Conservation (phyloP, 2,113 vertebrate species). For the Protomyctophum bolini region DNA sequence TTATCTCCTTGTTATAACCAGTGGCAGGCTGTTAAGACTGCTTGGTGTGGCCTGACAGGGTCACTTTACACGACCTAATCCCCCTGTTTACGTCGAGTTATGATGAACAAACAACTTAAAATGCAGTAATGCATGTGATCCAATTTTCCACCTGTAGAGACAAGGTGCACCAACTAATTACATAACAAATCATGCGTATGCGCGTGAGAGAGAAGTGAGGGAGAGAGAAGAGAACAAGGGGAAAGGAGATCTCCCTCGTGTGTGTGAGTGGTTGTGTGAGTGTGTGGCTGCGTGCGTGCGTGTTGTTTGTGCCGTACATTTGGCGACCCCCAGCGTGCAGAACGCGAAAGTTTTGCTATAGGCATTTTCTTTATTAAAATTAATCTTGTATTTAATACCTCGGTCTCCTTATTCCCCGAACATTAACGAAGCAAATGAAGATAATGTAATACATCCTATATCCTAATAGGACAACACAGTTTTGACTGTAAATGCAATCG, state of each 20-base stretch:
- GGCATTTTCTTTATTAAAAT: slow-evolving; percentile 28
- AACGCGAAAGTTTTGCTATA: slow-evolving; percentile 13
- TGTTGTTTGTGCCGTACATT: slow-evolving; percentile 46
- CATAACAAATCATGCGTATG: background rate
- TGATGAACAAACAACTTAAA: too few relatives aligned
- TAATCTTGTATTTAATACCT: slow-evolving; percentile 8
- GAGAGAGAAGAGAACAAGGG: too few relatives aligned
- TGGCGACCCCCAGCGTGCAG: slow-evolving; percentile 78
- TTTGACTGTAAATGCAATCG: too few relatives aligned
- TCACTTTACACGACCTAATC: too few relatives aligned
- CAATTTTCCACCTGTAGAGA: too few relatives aligned
- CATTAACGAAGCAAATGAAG: background rate
- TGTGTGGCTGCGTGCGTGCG: slow-evolving; percentile 6
- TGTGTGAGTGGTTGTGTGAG: background rate
- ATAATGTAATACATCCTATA: background rate
- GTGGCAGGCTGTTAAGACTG: too few relatives aligned
- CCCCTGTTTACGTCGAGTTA: too few relatives aligned
- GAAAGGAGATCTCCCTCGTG: background rate
- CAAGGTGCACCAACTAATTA: background rate
- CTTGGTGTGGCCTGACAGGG: too few relatives aligned
- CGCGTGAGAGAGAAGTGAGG: too few relatives aligned
- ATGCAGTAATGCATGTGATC: too few relatives aligned
- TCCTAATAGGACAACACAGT: background rate
- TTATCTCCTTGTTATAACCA: too few relatives aligned
- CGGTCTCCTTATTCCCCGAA: too few relatives aligned